Evolutionary conservation across 2,888 invertebrate species (phyloP).

Genomic region (Ormyrus pomaceus): DNA sequence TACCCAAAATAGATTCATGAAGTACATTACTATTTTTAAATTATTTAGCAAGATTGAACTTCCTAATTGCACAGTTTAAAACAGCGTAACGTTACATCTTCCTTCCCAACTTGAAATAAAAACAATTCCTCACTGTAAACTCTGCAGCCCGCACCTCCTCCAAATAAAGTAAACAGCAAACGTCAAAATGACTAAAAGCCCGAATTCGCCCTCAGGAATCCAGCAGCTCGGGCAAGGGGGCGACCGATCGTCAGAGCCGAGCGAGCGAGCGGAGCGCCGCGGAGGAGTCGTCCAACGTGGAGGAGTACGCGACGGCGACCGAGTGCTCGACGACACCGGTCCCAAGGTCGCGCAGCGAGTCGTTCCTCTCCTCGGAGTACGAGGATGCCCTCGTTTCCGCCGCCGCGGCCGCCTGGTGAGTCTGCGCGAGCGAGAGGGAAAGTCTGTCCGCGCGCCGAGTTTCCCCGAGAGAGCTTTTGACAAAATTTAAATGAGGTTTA

Average conservation of each 20-base stretch:
- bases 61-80: background rate
- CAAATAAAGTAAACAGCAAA: background rate
- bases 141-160: background rate
- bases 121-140: background rate
- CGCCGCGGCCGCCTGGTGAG: slow-evolving; percentile 54
- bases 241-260: background rate
- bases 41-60: background rate
- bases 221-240: too few species aligned
- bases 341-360: slow-evolving; percentile 79
- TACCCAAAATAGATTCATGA: slow-evolving; percentile 28
- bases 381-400: slow-evolving; percentile 74
- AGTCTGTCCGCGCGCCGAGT: background rate
- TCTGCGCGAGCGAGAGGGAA: background rate
- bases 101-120: background rate
- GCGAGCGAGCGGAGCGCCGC: slow-evolving; percentile 67
- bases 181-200: too few species aligned
- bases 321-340: slow-evolving; percentile 81
- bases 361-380: slow-evolving; percentile 83
- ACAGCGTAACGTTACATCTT: background rate
- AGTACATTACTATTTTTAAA: background rate
- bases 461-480: slow-evolving; percentile 24
- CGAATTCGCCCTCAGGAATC: too few species aligned
- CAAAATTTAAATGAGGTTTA: slow-evolving; percentile 47
- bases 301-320: slow-evolving; percentile 83
- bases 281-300: slow-evolving; percentile 75